Evolutionary conservation across 2,888 invertebrate genomes (phyloP).

Genomic region (Petrolisthes manimaculis): DNA sequence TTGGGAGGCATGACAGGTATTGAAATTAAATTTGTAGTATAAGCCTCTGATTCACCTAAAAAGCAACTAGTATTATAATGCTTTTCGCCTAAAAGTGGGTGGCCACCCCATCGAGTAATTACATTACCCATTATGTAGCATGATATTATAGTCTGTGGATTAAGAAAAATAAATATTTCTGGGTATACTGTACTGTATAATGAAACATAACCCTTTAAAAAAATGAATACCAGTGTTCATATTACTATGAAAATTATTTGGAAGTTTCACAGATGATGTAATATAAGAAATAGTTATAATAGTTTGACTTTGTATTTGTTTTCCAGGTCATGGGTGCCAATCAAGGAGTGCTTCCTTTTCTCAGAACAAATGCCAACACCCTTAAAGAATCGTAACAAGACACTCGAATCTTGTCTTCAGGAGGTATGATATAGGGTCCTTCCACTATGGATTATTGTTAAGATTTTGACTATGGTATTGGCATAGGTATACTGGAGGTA

Average conservation of each 20-base stretch:
- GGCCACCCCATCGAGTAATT: no score
- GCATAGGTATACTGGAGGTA: neutral
- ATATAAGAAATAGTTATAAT: no score
- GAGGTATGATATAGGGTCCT: slow-evolving; percentile 70
- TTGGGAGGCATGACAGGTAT: slow-evolving; percentile 87
- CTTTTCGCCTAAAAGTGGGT: no score
- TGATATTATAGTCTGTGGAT: no score
- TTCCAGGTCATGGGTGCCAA: slow-evolving; percentile 85
- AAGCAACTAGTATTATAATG: neutral
- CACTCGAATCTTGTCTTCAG: slow-evolving; percentile 76
- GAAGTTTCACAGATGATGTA: no score
- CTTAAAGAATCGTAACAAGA: slow-evolving; percentile 75
- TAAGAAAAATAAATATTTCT: no score
- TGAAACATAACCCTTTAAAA: no score
- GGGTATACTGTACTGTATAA: no score
- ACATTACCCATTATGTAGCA: no score
- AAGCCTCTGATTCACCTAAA: neutral
- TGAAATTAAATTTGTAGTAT: neutral
- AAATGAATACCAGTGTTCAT: no score
- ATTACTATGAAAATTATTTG: no score
- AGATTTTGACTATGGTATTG: neutral
- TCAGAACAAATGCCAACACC: slow-evolving; percentile 76
- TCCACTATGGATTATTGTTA: neutral
- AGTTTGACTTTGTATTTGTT: no score
- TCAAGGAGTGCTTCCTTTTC: slow-evolving; percentile 85